Conservation (phyloP, 2,888 invertebrate genomes). For the Clunio marinus region DNA sequence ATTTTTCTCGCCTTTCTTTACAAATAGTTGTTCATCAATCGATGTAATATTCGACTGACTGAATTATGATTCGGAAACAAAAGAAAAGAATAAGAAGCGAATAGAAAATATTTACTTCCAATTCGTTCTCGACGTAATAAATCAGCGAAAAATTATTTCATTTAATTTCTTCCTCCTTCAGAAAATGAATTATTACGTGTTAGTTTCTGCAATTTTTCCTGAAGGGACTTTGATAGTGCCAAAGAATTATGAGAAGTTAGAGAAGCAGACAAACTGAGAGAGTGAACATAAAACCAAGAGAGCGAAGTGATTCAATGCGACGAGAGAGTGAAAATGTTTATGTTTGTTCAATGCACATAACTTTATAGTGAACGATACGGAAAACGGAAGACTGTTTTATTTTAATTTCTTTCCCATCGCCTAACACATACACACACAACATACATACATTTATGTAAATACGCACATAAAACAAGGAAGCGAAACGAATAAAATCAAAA, state of each 20-base stretch:
- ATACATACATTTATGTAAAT: too few relatives aligned
- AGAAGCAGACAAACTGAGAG: too few relatives aligned
- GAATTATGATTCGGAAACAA: slow-evolving; percentile 22
- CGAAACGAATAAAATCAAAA: not conserved
- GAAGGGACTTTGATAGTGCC: not conserved
- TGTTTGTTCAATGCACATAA: slow-evolving; percentile 10
- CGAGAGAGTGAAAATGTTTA: slow-evolving; percentile 5
- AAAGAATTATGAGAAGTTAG: too few relatives aligned
- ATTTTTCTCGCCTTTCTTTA: not conserved
- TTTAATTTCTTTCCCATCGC: not conserved
- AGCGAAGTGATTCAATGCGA: not conserved
- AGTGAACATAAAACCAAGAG: too few relatives aligned
- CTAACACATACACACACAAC: too few relatives aligned
- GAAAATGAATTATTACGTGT: slow-evolving; percentile 20
- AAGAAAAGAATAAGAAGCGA: not conserved
- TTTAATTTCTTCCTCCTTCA: slow-evolving; percentile 13
- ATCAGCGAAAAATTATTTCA: slow-evolving; percentile 19
- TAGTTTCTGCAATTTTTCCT: not conserved
- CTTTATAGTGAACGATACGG: not conserved
- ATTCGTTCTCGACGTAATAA: slow-evolving; percentile 5
- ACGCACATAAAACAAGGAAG: slow-evolving; percentile 6
- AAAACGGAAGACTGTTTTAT: slow-evolving; percentile 15
- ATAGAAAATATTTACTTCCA: slow-evolving; percentile 23
- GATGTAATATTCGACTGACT: slow-evolving; percentile 9
- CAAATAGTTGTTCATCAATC: slow-evolving; percentile 19